phyloP scores from a whole-genome alignment of 2,113 vertebrate genomes.

The Laticauda colubrina region DNA sequence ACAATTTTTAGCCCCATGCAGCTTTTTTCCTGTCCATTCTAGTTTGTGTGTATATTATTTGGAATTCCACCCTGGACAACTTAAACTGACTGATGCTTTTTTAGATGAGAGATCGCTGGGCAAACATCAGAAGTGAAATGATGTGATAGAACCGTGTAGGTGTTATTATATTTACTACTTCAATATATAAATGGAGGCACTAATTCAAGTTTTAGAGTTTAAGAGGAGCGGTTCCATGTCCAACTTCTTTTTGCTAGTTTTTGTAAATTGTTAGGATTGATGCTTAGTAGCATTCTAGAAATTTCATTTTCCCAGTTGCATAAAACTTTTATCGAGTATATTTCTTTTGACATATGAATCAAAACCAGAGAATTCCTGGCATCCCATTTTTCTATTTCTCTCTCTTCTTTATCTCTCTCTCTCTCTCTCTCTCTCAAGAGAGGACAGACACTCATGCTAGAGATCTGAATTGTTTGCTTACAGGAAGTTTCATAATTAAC shows the following conservation, averaged over 20 bases:
- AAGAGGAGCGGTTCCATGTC: constrained; percentile 48
- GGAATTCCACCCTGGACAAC: not conserved
- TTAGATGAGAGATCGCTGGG: constrained; percentile 34
- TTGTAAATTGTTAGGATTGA: not conserved
- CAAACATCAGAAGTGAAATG: constrained; percentile 26
- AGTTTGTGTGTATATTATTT: not conserved
- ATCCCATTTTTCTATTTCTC: not conserved
- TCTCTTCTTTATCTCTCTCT: not conserved
- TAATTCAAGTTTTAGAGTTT: constrained; percentile 47
- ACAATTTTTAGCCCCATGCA: constrained; percentile 5
- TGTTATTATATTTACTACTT: constrained; percentile 27
- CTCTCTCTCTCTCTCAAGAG: not conserved
- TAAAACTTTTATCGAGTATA: not conserved
- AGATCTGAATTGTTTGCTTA: not conserved
- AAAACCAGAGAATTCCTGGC: not conserved
- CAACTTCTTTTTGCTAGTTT: constrained; percentile 16
- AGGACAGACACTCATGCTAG: not conserved
- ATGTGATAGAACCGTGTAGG: constrained; percentile 24
- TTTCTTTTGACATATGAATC: not conserved
- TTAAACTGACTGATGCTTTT: constrained; percentile 3
- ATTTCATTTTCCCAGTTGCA: not conserved
- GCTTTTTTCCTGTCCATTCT: not conserved
- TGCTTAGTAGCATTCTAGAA: not conserved
- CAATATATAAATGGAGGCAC: constrained; percentile 44
- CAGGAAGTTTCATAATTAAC: not conserved